Base-by-base conservation (phyloP, 2,888 invertebrate species). In the Eristalinus aeneus region DNA sequence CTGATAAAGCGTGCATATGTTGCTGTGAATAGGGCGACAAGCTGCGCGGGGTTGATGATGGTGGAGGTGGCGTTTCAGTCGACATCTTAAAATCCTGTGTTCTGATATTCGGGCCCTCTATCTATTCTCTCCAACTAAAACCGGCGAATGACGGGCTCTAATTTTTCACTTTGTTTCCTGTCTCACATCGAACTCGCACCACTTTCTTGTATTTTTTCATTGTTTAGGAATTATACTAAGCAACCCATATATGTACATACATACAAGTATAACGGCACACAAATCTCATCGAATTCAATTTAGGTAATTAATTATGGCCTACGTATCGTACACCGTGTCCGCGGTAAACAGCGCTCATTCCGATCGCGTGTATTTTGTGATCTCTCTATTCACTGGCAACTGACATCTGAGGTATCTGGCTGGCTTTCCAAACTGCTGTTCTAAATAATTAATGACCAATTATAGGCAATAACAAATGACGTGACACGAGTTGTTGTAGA, bases 11-110 rank as follows among this genome's bases (percentile, higher is more conserved):
- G 23, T 73, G 69, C 60, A 68, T 69, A 36, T 53, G 80, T 20
- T 73, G 82, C 20, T 77, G 83, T 23, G 58, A 79, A 34, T 81
- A 88, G 23, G 83, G 79, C 39, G 77, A 82, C 53, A 83, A 46
- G 68, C 60, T 76, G 46, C 80, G 77, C 31, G 77, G 39, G 23
- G 82, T 81, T 22, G 87, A 72, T 53, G 88, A 69, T 34, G 87
- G 87, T 72, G 88, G 81, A 36, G 89, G 88, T 67, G 90, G 88
- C 73, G 89, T 88, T 77, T 89, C 89, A 72, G 89, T 88, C 79
- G 90, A 88, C 89, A 89, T 89, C 56, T 31, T 87, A 36, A 20
- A n/a, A 61, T 63, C 53, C 53, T 9, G n/a, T 72, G 65, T 67
- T 58, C 67, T 65, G 23, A 60, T 23, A 23, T 56, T 56, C 56